Conservation (phyloP, 2,797 vertebrate species). For the Xenops minutus region DNA sequence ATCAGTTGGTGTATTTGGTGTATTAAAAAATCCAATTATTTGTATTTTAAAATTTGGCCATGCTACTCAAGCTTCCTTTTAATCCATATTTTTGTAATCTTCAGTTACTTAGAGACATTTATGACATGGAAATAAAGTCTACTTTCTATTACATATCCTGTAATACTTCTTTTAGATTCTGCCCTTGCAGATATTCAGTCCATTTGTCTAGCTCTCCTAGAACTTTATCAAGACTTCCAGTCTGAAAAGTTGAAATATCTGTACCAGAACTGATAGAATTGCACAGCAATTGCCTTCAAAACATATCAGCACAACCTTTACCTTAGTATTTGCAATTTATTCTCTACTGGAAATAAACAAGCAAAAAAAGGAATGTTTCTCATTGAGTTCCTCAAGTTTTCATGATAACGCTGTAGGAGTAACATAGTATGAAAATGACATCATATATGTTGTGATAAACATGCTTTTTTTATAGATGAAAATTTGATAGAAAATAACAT, state of each 20-base stretch:
- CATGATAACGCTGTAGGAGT: not conserved
- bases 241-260: not conserved
- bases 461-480: rapidly evolving
- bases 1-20: not conserved
- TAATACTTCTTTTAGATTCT: not conserved
- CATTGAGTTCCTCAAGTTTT: not conserved
- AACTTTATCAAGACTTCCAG: not conserved
- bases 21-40: not conserved
- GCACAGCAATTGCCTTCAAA: not conserved
- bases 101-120: not conserved
- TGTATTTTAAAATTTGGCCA: not conserved
- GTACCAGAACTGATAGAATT: not conserved
- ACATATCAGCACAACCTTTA: not conserved
- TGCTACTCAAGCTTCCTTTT: not conserved
- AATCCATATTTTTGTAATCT: not conserved
- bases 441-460: not conserved
- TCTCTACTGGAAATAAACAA: not conserved
- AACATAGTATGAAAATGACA: not conserved
- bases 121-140: not conserved
- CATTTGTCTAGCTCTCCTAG: not conserved
- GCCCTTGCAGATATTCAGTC: not conserved
- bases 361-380: not conserved
- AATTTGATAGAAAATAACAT: not conserved
- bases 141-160: not conserved
- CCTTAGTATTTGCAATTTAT: not conserved